Conservation (phyloP, 1,140 invertebrate species). For the Globodera rostochiensis region DNA sequence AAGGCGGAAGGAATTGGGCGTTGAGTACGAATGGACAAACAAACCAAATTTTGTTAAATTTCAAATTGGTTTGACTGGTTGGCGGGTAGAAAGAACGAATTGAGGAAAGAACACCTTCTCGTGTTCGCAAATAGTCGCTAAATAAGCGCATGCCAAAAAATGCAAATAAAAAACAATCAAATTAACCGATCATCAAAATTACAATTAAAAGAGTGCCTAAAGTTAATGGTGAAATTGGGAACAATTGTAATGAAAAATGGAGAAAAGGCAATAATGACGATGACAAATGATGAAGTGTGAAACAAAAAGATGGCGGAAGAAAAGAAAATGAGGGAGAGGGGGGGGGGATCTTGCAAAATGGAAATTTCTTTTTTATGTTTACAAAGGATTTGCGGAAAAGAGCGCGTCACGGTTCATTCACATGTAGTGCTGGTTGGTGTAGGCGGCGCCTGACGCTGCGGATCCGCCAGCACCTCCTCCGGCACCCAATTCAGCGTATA, state of each 20-base stretch:
- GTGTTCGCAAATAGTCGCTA: too few relatives aligned
- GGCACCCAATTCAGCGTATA: conserved; percentile 6
- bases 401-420: neutral
- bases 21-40: too few relatives aligned
- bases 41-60: too few relatives aligned
- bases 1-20: too few relatives aligned
- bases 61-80: too few relatives aligned
- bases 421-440: neutral
- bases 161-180: too few relatives aligned
- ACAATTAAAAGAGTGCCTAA: too few relatives aligned
- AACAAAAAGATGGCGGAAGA: neutral
- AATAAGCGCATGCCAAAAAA: too few relatives aligned
- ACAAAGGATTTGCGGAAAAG: neutral
- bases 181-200: too few relatives aligned
- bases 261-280: neutral
- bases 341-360: neutral
- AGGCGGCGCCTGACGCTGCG: neutral
- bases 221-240: too few relatives aligned
- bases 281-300: neutral
- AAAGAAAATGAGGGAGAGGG: neutral
- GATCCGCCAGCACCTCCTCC: neutral
- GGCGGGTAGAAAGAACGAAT: too few relatives aligned
- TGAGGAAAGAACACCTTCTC: too few relatives aligned
- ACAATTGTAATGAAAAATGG: neutral
- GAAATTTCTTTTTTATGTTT: neutral